Conservation (phyloP, 2,113 vertebrate species). For the Phylloscopus trochiloides region DNA sequence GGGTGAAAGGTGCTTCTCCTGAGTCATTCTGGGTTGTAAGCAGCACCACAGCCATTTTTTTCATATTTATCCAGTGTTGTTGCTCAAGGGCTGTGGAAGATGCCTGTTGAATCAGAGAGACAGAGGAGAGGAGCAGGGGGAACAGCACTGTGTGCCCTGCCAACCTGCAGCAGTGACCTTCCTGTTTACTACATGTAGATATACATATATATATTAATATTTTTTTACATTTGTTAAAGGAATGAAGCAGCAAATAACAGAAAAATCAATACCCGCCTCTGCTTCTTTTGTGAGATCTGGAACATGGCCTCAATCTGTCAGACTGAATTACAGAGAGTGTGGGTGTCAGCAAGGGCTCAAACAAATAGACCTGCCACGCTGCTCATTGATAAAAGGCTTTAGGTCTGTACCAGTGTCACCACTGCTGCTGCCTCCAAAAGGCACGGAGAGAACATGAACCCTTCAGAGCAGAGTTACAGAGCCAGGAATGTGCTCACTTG, state of each 20-base stretch:
- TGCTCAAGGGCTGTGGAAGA: background rate
- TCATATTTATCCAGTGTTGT: background rate
- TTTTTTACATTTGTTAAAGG: conserved; percentile 63
- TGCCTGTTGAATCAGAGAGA: background rate
- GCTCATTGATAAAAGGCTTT: conserved; percentile 64
- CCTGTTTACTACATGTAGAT: background rate
- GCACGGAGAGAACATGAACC: background rate
- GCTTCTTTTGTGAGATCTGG: conserved; percentile 81
- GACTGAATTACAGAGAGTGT: conserved; percentile 74
- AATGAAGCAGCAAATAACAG: conserved; percentile 76
- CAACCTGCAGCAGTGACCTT: conserved; percentile 51
- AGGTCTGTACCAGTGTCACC: conserved; percentile 6
- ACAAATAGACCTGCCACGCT: conserved; percentile 64
- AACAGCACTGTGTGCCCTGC: conserved; percentile 1
- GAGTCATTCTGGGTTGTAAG: background rate
- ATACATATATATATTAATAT: too few relatives aligned
- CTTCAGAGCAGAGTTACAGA: background rate
- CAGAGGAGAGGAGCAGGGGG: background rate
- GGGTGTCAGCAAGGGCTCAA: conserved; percentile 65
- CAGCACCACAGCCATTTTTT: background rate
- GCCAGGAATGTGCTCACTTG: background rate
- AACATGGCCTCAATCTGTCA: conserved; percentile 87
- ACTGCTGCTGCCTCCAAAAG: background rate
- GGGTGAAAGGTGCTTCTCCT: background rate
- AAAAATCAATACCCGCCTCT: conserved; percentile 80